These are phyloP conservation scores for Gallinago stenura DNA, from an alignment of 2,797 vertebrate species.

Conservation along the genomic window DNA sequence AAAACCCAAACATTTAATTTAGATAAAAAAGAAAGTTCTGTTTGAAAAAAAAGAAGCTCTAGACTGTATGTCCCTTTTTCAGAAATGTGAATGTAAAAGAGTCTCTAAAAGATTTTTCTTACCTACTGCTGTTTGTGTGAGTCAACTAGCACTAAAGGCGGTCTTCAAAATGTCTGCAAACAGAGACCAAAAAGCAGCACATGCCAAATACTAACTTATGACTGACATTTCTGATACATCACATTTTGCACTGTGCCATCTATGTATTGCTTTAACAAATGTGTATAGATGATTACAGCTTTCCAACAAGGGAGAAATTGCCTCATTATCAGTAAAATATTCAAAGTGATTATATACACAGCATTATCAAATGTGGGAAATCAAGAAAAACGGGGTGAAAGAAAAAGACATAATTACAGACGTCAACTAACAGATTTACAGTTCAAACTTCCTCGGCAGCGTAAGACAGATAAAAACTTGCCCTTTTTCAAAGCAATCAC, in stretches of 20 bases:
- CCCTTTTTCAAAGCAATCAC: not conserved
- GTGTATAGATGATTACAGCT: not conserved
- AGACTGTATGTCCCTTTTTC: not conserved
- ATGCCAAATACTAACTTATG: not conserved
- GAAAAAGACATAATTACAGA: not conserved
- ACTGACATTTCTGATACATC: not conserved
- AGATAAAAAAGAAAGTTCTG: not conserved
- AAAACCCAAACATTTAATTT: not conserved
- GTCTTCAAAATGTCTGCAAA: not conserved
- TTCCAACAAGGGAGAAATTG: not conserved
- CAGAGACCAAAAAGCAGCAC: not conserved
- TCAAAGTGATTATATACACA: not conserved
- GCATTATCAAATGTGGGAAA: not conserved
- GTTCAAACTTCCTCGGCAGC: not conserved
- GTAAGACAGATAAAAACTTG: not conserved
- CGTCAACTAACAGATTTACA: not conserved
- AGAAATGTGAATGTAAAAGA: not conserved
- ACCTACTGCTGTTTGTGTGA: not conserved
- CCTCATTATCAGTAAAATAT: not conserved
- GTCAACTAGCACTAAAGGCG: not conserved
- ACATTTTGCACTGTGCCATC: not conserved
- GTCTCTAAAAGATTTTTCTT: not conserved
- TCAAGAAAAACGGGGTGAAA: not conserved
- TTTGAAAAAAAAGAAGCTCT: not conserved
- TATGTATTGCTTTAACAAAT: not conserved